Evolutionary conservation across 2,888 invertebrate genomes (phyloP).

Genomic region (Sarcophaga variegata): DNA sequence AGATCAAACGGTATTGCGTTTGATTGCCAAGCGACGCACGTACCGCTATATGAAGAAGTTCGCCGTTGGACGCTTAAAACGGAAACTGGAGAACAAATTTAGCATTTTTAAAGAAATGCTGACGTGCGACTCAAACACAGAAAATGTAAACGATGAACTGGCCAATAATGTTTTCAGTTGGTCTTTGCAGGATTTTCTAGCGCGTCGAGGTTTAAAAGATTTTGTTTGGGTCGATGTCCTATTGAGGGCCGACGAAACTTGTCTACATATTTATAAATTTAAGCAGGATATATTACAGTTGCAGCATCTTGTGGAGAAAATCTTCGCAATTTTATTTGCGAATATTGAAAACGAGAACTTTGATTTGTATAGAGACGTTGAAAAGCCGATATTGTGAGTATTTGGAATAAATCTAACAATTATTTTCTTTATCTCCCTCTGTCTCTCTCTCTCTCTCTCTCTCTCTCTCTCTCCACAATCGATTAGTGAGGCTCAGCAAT

Average conservation of each 20-base stretch:
- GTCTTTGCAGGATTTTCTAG: conserved; percentile 51
- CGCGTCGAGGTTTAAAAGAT: conserved; percentile 48
- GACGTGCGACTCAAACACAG: neutral
- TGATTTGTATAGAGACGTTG: conserved; percentile 31
- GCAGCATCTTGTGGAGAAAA: conserved; percentile 14
- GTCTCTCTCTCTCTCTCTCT: too few relatives aligned
- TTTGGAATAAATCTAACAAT: neutral
- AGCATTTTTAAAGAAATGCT: neutral
- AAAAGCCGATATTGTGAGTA: conserved; percentile 42
- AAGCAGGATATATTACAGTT: conserved; percentile 52
- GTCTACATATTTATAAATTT: conserved; percentile 55
- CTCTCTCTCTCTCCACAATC: too few relatives aligned
- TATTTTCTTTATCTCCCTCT: neutral
- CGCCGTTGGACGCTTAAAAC: conserved; percentile 40
- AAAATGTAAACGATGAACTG: conserved; percentile 5
- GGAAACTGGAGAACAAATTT: conserved; percentile 19
- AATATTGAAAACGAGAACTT: conserved; percentile 16
- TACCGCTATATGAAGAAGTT: conserved; percentile 30
- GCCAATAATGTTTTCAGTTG: conserved; percentile 52
- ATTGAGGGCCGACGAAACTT: conserved; percentile 16
- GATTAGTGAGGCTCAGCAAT: conserved; percentile 43
- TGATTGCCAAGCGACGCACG: conserved; percentile 26
- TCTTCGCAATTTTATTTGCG: conserved; percentile 41
- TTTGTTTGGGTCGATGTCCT: conserved; percentile 59
- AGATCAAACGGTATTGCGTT: neutral